Conservation (phyloP, 2,797 vertebrate species). For the Thunnus albacares region DNA sequence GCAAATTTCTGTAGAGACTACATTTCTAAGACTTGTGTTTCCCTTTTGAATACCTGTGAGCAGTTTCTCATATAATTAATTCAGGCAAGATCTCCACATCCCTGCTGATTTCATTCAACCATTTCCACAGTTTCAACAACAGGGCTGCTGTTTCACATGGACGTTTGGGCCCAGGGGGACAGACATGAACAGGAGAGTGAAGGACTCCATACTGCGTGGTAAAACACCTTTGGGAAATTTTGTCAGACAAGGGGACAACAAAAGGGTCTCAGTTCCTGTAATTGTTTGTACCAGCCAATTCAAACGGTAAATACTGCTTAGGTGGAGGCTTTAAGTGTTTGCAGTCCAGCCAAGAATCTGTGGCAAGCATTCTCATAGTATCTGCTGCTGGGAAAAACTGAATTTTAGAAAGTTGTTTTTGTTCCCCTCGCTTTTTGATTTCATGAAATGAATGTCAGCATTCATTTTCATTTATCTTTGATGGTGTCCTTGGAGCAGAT, state of each 20-base stretch:
- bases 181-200: constrained; percentile 47
- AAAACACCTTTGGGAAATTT: constrained; percentile 71
- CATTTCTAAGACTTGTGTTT: constrained; percentile 7
- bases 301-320: constrained; percentile 65
- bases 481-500: constrained; percentile 38
- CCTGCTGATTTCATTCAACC: constrained; percentile 56
- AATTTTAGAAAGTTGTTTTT: constrained; percentile 38
- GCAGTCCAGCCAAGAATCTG: constrained; percentile 30
- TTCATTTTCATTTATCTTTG: constrained; percentile 43
- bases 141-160: constrained; percentile 55
- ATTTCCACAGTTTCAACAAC: constrained; percentile 49
- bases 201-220: constrained; percentile 53
- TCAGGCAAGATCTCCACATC: constrained; percentile 9
- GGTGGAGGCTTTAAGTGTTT: constrained; percentile 34
- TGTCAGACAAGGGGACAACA: constrained; percentile 44
- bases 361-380: constrained; percentile 39
- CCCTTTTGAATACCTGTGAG: constrained; percentile 20
- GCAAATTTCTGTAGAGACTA: neutral
- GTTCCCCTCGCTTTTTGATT: constrained; percentile 28
- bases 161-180: constrained; percentile 48
- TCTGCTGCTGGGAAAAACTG: constrained; percentile 33
- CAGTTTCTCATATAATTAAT: constrained; percentile 57
- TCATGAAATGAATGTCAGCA: constrained; percentile 52
- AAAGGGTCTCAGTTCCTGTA: constrained; percentile 50
- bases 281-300: constrained; percentile 64